Evolutionary conservation across 2,888 invertebrate genomes (phyloP), one percentile per base, ranked within the genome.

Genomic region (Luperina testacea): DNA sequence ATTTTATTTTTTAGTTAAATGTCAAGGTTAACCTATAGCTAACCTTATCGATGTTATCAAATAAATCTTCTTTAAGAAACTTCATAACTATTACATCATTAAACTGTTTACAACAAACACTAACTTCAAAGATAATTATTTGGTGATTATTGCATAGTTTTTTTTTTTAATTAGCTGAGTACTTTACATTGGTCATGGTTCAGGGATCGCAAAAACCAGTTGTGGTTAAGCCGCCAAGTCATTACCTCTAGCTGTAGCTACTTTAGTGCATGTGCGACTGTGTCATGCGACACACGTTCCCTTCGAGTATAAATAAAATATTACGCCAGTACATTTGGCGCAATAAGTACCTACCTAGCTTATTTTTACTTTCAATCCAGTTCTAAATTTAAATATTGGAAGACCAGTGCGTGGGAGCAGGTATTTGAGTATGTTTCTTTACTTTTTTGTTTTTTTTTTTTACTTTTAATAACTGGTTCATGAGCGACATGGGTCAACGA

Each of bases 21-120:
- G 67, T 87, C 81, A 87, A 87, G 87, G 87, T 85, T 83, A 87
- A 11, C 32, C 32, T 32, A 32, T 32, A 32, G 32, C 68, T 87
- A 87, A 87, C 87, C 87, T 85, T 70, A 72, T 20, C 61, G 63
- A 71, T 80, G 67, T 32, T 69, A 73, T 61, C 72, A 72, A 78
- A 32, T 59, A 17, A 69, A 38, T 42, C 68, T 17, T 24, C 45
- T 15, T 11, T n/a, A 45, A 61, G 20, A 78, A 77, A 63, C 45
- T 69, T 72, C 42, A 4, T 57, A 3, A 15, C 6, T 59, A 38
- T 51, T 82, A 59, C 78, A 78, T 81, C 68, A 82, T 77, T 69
- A 69, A 7, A 17, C 45, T 61, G 24, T 82, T 45, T 65, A 17
- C 15, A 20, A 38, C 5, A 61, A 72, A 72, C 17, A 72, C 13